A percentile compares a stretch with the other conserved stretches of the same genome.
Evolutionary conservation across 1,140 invertebrate genomes (phyloP).

Genomic region (Psix sp.): DNA sequence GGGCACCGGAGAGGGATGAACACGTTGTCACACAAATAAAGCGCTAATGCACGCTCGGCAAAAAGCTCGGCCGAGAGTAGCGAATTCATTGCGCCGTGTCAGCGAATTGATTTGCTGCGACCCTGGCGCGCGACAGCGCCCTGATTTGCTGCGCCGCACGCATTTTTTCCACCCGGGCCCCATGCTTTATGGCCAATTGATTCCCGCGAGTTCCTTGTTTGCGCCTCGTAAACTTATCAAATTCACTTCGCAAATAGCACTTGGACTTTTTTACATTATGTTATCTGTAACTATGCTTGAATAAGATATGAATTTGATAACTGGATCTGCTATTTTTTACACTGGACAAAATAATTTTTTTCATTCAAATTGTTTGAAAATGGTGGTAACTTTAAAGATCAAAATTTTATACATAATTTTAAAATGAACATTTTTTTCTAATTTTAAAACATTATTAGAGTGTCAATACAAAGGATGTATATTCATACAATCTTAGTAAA

Average conservation of each 20-base stretch:
- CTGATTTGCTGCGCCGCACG: conserved; percentile 40
- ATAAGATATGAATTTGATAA: too few species aligned
- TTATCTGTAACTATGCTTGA: too few species aligned
- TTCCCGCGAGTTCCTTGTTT: conserved; percentile 35
- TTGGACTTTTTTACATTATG: too few species aligned
- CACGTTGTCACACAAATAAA: conserved; percentile 42
- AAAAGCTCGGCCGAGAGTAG: conserved; percentile 46
- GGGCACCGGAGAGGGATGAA: background rate
- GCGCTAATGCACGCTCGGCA: conserved; percentile 54
- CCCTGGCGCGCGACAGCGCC: conserved; percentile 31
- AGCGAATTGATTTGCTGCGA: conserved; percentile 55
- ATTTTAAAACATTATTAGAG: too few species aligned
- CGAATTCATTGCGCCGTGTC: conserved; percentile 53
- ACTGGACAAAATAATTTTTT: too few species aligned
- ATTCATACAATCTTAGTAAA: too few species aligned
- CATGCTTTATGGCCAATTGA: conserved; percentile 49
- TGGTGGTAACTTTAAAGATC: too few species aligned
- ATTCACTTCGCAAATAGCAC: background rate
- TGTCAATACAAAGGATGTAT: too few species aligned
- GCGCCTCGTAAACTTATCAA: conserved; percentile 40
- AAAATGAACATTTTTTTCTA: too few species aligned
- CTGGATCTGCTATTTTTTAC: too few species aligned
- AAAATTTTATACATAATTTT: too few species aligned
- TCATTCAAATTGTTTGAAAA: too few species aligned
- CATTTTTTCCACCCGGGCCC: conserved; percentile 32